Percentiles rank a stretch among this genome's conserved stretches.
phyloP scores from a whole-genome alignment of 2,888 invertebrate species.

The Smittia aterrima region DNA sequence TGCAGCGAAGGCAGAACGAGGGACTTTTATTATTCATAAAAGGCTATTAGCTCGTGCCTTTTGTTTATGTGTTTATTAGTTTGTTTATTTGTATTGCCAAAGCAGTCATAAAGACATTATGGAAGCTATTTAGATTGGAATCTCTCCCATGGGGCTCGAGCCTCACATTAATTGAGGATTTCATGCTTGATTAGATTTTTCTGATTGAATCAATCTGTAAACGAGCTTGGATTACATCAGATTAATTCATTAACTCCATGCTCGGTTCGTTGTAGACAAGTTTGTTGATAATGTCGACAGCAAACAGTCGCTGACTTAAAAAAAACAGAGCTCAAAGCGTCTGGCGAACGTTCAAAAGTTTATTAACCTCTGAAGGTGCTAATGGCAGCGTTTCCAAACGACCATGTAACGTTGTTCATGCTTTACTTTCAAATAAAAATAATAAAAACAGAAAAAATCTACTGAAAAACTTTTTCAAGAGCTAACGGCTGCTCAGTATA shows the following conservation, averaged over 20 bases:
- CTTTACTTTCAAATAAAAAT: not conserved
- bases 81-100: conserved; percentile 3
- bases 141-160: not conserved
- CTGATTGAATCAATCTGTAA: not conserved
- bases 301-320: not conserved
- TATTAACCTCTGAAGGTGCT: conserved; percentile 1
- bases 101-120: conserved; percentile 20
- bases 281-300: too few relatives aligned
- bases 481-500: not conserved
- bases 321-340: not conserved
- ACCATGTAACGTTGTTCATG: conserved; percentile 4
- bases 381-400: not conserved
- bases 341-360: not conserved
- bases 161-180: conserved; percentile 9
- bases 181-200: conserved; percentile 3
- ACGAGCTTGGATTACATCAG: not conserved
- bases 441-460: not conserved
- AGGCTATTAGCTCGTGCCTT: conserved; percentile 21
- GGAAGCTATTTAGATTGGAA: not conserved
- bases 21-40: conserved; percentile 37
- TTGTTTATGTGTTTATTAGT: conserved; percentile 20
- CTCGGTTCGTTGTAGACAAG: too few relatives aligned
- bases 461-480: not conserved
- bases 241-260: not conserved
- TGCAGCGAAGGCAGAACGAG: not conserved